A percentile compares a stretch with the other conserved stretches of the same genome.
Conservation (phyloP, 2,797 vertebrate genomes). For the Paramormyrops hopkinsi region DNA sequence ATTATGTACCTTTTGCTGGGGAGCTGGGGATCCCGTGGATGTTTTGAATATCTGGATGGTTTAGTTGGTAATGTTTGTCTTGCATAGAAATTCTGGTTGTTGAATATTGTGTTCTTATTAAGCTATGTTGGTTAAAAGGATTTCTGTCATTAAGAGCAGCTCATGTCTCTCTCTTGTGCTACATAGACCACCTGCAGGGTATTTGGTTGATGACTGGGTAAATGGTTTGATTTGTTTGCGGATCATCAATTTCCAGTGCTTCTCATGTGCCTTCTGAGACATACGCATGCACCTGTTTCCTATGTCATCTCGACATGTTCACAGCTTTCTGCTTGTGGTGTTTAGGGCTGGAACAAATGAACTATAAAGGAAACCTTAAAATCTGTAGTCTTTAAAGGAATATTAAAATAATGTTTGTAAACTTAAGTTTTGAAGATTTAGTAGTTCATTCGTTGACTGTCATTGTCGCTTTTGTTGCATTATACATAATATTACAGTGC, state of each 20-base stretch:
- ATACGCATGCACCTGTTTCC: neutral
- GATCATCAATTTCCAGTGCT: neutral
- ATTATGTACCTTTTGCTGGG: neutral
- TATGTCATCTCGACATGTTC: neutral
- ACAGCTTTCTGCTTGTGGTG: neutral
- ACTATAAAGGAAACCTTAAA: neutral
- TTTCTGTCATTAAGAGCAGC: neutral
- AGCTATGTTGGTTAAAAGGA: neutral
- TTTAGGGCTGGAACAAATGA: neutral
- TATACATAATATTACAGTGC: neutral
- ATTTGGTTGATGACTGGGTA: neutral
- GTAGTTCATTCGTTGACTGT: neutral
- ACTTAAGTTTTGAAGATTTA: neutral
- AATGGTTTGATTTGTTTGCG: neutral
- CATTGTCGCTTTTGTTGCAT: neutral
- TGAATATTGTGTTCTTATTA: neutral
- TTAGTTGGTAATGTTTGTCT: neutral
- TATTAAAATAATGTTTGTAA: neutral
- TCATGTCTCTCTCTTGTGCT: neutral
- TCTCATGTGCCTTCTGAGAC: neutral
- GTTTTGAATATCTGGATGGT: neutral
- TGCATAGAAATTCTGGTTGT: neutral
- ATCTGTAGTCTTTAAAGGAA: neutral
- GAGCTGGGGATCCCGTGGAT: neutral
- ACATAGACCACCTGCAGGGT: neutral